Evolutionary conservation across 1,140 invertebrate species (phyloP), one percentile per base, ranked within the genome.

Genomic region (Euwallacea fornicatus): DNA sequence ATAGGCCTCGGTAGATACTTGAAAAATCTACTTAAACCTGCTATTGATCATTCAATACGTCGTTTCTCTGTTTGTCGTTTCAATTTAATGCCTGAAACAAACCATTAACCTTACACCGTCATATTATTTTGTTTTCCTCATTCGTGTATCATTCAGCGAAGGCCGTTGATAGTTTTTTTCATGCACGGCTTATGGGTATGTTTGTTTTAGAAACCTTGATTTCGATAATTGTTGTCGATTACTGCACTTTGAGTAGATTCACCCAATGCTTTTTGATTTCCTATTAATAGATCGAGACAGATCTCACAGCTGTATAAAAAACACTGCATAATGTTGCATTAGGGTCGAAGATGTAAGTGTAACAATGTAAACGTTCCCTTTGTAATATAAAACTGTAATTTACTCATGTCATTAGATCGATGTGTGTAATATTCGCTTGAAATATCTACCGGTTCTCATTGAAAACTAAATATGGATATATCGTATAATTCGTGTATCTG

Each of bases 71-170:
- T 56, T 56, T 56, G 54, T 8, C 16, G 54, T 56, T 13, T 16
- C 21, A 47, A 44, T 63, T 33, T 46, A 63, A 50, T 46, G 55
- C 66, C 56, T 68, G 66, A 59, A 67, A 68, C 43, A 13, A 59
- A 53, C 44, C 43, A 59, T 60, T 60, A 68, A 68, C 56, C 44
- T 68, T 68, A 61, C 42, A 16, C 56, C n/a, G 56, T 13, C 16
- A n/a, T 58, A 44, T 60, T 15, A 68, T 47, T 68, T 68, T 60
- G 54, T 68, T 60, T 68, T 68, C 66, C 66, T 68, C 66, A 44
- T 68, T 60, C 50, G 58, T 50, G 47, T 68, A 60, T 47, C 66
- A 60, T 60, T 60, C 42, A 50, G 7, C 33, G 66, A 68, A 68
- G 66, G 66, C 60, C 66, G 56, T 47, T 60, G 11, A 50, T 68